Evolutionary conservation across 1,140 invertebrate genomes (phyloP), one percentile per base, ranked within the genome.

Genomic region (Acromyrmex charruanus): DNA sequence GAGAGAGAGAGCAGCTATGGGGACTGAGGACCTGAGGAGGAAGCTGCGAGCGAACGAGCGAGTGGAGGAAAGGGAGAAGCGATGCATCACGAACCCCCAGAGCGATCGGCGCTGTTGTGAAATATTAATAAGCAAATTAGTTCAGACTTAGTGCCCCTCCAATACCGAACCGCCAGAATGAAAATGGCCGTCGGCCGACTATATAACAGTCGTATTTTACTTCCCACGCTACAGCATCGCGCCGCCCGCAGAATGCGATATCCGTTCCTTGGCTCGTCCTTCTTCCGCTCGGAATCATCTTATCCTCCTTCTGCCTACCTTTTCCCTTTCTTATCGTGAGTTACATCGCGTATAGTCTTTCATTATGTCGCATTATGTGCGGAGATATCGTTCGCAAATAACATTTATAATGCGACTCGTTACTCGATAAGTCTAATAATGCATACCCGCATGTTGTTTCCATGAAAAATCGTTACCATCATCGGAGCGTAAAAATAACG

Each of bases 111-210:
- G 92, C 91, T 90, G 91, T 92, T 92, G 92, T 94, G 93, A 94
- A 94, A 94, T 94, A 94, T 94, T 94, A 94, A 94, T 94, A 94
- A 94, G 93, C 94, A 94, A 94, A 94, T 94, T 94, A 93, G 93
- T 92, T 92, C 88, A 89, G 93, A 94, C 93, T 93, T 92, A 89
- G 92, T 91, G 91, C 77, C 82, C 85, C 71, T 88, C 90, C 88
- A 85, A 91, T 92, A 90, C 85, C 75, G 90, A 92, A 87, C 80
- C 89, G 92, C 87, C 87, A 81, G 65, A 88, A 93, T 92, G 88
- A 86, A 92, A 92, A 92, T 91, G 88, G 88, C 90, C 92, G 91
- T 88, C 86, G 93, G 90, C 87, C 85, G 91, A 85, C 87, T 90
- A 84, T 88, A 90, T 88, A 90, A 90, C 91, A 88, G 86, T 93